phyloP scores from a whole-genome alignment of 92 coral and sea anemone genomes.

The Siderastrea radians region DNA sequence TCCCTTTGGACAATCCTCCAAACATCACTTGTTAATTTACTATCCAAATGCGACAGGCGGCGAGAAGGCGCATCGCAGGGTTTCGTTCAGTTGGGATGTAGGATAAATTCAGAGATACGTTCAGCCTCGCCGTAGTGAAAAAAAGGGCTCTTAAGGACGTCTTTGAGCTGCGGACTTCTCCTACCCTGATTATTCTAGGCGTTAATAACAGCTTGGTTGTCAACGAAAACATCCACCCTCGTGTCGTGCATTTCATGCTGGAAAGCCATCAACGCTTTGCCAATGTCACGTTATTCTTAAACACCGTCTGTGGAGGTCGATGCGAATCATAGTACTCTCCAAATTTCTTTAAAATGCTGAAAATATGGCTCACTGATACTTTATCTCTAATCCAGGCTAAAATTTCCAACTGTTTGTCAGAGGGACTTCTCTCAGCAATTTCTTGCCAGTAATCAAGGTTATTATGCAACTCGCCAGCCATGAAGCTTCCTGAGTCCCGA shows the following conservation, averaged over 20 bases:
- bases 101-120: background rate
- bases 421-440: no score
- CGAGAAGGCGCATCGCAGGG: constrained; percentile 9
- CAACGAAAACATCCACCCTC: constrained; percentile 56
- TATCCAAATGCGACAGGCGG: background rate
- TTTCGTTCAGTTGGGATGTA: constrained; percentile 1
- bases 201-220: constrained; percentile 51
- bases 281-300: background rate
- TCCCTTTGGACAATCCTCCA: constrained; percentile 22
- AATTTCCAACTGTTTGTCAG: no score
- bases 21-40: background rate
- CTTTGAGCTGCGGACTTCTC: constrained; percentile 9
- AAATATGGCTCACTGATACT: no score
- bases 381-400: no score
- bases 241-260: constrained; percentile 29
- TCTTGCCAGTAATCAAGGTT: no score
- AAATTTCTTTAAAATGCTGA: no score
- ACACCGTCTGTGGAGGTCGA: no score
- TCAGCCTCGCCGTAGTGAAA: background rate
- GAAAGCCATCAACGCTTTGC: constrained; percentile 43
- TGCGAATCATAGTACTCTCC: no score
- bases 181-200: constrained; percentile 63
- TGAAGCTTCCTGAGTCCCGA: no score
- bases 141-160: background rate
- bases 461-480: no score